Evolutionary conservation across 2,797 vertebrate species (phyloP).

Genomic region (Schizothorax lantsangensis): DNA sequence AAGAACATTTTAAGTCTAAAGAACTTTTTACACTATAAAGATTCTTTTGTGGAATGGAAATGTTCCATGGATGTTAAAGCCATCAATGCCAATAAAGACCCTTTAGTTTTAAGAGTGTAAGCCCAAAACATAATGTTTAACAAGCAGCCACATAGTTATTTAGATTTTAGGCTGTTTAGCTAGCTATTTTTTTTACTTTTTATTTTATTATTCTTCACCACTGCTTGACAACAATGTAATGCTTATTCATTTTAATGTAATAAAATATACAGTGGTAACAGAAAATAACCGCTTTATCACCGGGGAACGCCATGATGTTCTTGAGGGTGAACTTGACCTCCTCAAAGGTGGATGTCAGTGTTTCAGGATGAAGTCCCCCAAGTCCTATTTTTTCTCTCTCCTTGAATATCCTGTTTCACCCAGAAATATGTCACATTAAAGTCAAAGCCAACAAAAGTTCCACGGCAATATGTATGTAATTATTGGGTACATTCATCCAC

Average conservation of each 20-base stretch:
- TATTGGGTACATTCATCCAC: background rate
- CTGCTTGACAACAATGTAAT: background rate
- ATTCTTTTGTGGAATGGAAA: background rate
- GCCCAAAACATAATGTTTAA: background rate
- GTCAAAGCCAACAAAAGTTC: conserved; percentile 7
- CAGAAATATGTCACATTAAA: conserved; percentile 3
- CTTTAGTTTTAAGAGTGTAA: background rate
- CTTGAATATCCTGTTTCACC: conserved; percentile 19
- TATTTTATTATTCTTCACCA: background rate
- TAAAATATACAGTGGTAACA: background rate
- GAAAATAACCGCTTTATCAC: background rate
- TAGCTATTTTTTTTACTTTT: background rate
- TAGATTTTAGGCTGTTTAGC: background rate
- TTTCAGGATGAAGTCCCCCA: background rate
- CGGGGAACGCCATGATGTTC: background rate
- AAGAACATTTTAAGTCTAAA: background rate
- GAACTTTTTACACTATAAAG: background rate
- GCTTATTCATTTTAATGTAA: conserved; percentile 1
- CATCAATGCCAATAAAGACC: background rate
- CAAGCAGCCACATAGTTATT: background rate
- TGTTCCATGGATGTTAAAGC: background rate
- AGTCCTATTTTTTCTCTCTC: conserved; percentile 21
- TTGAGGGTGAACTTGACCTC: conserved; percentile 5
- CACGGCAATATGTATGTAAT: background rate
- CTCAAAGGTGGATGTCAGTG: background rate